Percentiles rank a stretch among this genome's conserved stretches.
Evolutionary conservation across 2,113 vertebrate genomes (phyloP).

Genomic region (Cyphomyrus plagiostoma): DNA sequence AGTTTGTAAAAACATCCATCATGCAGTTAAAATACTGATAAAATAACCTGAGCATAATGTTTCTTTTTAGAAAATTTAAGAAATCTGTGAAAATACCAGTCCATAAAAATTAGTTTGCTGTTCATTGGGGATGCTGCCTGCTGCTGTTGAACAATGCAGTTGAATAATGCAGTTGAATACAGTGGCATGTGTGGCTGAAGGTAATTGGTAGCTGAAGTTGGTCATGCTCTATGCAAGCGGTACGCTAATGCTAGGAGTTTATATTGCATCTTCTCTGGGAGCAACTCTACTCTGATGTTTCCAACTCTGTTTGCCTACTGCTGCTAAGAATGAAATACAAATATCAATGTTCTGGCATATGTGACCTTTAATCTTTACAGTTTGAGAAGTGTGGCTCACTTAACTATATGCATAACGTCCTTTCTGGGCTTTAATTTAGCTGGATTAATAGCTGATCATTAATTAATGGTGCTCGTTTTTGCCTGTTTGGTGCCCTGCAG

Average conservation of each 20-base stretch:
- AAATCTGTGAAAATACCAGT: background rate
- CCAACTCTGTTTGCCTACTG: background rate
- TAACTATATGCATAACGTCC: background rate
- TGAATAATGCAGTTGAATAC: background rate
- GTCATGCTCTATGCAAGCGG: background rate
- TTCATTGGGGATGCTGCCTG: background rate
- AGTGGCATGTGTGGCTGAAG: background rate
- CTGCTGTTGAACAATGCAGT: background rate
- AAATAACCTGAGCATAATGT: background rate
- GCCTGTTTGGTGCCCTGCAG: background rate
- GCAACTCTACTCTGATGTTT: background rate
- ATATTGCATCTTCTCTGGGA: background rate
- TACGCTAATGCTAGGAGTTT: background rate
- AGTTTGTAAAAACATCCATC: background rate
- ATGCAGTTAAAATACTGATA: background rate
- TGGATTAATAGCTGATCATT: background rate
- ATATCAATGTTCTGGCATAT: background rate
- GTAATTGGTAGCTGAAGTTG: background rate
- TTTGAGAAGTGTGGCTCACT: background rate
- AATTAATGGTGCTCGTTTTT: background rate
- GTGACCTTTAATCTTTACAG: background rate
- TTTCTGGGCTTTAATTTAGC: background rate
- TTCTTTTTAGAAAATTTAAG: background rate
- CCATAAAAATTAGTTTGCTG: background rate
- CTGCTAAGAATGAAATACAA: background rate